Percentiles rank a stretch among this genome's conserved stretches.
Evolutionary conservation across 1,140 invertebrate species (phyloP).

Genomic region (Bombus impatiens): DNA sequence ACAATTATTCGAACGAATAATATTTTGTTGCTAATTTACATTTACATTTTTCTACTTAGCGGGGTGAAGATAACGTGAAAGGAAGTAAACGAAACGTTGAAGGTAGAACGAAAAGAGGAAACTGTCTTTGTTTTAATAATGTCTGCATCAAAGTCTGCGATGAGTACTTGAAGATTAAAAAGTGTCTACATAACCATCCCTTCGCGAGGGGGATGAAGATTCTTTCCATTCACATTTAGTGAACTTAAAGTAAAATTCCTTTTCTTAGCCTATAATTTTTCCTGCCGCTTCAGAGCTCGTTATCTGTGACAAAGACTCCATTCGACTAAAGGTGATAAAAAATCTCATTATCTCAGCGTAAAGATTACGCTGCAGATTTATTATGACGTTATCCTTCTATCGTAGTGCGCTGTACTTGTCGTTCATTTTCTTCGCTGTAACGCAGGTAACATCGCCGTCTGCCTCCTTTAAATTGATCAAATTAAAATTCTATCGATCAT

Average conservation of each 20-base stretch:
- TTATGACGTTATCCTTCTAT: conserved; percentile 53
- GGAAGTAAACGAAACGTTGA: too few relatives aligned
- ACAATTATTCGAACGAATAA: neutral
- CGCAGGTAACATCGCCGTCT: neutral
- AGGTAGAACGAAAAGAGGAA: neutral
- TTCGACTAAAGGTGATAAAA: conserved; percentile 52
- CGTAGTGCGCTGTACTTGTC: conserved; percentile 35
- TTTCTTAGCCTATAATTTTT: conserved; percentile 50
- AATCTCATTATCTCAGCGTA: conserved; percentile 52
- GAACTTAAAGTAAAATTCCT: conserved; percentile 52
- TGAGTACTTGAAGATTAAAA: conserved; percentile 36
- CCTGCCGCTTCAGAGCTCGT: conserved; percentile 49
- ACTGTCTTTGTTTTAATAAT: conserved; percentile 37
- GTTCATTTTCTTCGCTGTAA: conserved; percentile 1
- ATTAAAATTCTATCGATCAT: conserved; percentile 31
- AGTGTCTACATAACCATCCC: conserved; percentile 36
- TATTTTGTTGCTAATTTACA: neutral
- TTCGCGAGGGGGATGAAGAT: neutral
- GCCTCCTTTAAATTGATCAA: neutral
- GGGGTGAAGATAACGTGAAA: neutral
- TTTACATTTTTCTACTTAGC: neutral
- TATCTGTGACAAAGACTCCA: conserved; percentile 53
- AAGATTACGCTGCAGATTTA: conserved; percentile 53
- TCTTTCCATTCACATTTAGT: conserved; percentile 51
- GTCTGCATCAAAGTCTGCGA: conserved; percentile 21